These are phyloP conservation scores for Xiphophorus couchianus DNA, from an alignment of 2,113 vertebrate species.

Conservation along the genomic window DNA sequence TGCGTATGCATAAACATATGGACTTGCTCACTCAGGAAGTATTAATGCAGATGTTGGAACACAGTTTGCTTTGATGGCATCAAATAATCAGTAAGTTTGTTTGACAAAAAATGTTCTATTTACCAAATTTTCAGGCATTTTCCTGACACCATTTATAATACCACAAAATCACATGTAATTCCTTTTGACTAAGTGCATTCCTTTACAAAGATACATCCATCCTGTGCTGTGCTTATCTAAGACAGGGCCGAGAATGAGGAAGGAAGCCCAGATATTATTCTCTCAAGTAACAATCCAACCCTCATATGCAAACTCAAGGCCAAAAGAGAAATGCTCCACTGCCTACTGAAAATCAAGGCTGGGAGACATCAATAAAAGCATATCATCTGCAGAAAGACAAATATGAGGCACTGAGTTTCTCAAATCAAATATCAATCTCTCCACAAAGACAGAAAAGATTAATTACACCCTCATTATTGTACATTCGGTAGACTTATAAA, in stretches of 20 bases:
- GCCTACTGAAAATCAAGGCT: no score
- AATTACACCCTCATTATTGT: no score
- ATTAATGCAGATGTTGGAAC: conserved; percentile 25
- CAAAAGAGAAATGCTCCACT: no score
- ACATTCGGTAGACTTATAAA: no score
- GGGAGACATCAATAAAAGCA: no score
- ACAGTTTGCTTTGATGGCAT: neutral
- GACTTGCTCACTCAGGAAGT: conserved; percentile 34
- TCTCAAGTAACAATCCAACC: neutral
- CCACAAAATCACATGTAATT: neutral
- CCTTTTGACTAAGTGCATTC: neutral
- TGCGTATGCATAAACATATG: conserved; percentile 23
- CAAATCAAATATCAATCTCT: no score
- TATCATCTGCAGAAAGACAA: no score
- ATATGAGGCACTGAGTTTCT: no score
- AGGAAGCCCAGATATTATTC: neutral
- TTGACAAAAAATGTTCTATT: neutral
- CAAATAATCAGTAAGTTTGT: neutral
- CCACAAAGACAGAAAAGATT: no score
- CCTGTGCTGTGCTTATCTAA: neutral
- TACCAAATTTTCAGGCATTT: neutral
- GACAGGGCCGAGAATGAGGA: neutral
- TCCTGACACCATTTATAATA: neutral
- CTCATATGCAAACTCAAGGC: neutral
- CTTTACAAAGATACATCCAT: neutral